These are phyloP conservation scores for Pecten maximus DNA, from an alignment of 2,888 invertebrate genomes.

Conservation along the genomic window DNA sequence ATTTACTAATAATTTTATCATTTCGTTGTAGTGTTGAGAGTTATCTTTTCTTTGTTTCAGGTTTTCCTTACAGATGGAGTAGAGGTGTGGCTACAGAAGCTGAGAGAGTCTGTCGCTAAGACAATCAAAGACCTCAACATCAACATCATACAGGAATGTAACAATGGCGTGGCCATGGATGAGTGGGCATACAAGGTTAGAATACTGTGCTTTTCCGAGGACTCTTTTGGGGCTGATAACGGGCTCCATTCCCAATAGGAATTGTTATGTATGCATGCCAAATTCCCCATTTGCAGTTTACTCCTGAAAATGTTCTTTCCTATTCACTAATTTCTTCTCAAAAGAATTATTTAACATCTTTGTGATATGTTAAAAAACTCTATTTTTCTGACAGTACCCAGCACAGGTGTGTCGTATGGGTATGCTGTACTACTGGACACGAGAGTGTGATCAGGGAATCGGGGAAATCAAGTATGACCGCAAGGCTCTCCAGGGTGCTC, in stretches of 20 bases:
- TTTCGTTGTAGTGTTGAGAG: background rate
- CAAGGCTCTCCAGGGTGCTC: constrained; percentile 77
- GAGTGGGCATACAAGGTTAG: constrained; percentile 81
- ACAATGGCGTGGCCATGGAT: constrained; percentile 77
- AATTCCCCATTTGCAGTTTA: too few relatives aligned
- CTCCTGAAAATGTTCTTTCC: too few relatives aligned
- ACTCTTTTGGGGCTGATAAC: too few relatives aligned
- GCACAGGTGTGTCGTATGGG: constrained; percentile 81
- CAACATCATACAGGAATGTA: constrained; percentile 77
- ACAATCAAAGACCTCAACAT: constrained; percentile 76
- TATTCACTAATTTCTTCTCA: too few relatives aligned
- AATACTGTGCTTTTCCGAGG: too few relatives aligned
- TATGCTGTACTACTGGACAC: constrained; percentile 81
- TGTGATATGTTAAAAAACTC: too few relatives aligned
- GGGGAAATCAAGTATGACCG: constrained; percentile 80
- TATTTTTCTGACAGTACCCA: constrained; percentile 77
- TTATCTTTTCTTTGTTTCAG: constrained; percentile 59
- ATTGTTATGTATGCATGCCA: too few relatives aligned
- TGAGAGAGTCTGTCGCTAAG: constrained; percentile 76
- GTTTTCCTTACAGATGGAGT: constrained; percentile 79
- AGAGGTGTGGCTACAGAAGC: constrained; percentile 79
- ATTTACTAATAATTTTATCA: background rate
- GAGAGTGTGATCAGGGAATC: constrained; percentile 81
- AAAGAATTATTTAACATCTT: too few relatives aligned
- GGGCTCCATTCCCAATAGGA: too few relatives aligned